Conservation (phyloP, 2,888 invertebrate species). For the Chrysomela aeneicollis region DNA sequence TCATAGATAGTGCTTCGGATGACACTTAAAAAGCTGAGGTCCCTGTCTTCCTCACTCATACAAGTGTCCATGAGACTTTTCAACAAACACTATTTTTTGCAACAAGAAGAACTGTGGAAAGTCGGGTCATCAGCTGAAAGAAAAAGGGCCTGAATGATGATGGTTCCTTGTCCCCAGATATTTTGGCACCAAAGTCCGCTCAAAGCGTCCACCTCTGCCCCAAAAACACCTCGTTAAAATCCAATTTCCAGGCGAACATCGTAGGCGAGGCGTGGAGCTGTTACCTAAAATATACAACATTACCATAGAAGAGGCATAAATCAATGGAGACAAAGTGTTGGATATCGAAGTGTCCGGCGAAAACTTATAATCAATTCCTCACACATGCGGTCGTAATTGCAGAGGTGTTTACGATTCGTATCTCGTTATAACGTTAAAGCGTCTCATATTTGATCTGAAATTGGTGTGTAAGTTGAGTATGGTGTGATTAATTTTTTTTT, state of each 20-base stretch:
- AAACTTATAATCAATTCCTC: conserved; percentile 57
- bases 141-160: no score
- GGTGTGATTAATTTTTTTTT: conserved; percentile 36
- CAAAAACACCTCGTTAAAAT: conserved; percentile 40
- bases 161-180: no score
- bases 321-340: conserved; percentile 48
- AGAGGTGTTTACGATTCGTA: conserved; percentile 19
- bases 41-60: no score
- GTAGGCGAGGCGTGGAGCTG: no score
- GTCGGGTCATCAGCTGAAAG: no score
- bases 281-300: conserved; percentile 53
- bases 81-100: no score
- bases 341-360: conserved; percentile 32
- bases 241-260: conserved; percentile 33
- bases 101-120: no score
- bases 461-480: conserved; percentile 36
- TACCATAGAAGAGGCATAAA: conserved; percentile 52
- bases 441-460: conserved; percentile 30
- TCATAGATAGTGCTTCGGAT: no score
- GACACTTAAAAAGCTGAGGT: no score
- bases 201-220: no score
- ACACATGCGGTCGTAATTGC: conserved; percentile 40
- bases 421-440: conserved; percentile 25
- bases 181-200: no score
- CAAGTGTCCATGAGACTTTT: no score